phyloP scores from a whole-genome alignment of 2,113 vertebrate genomes.

The Xyliphius kryptos region DNA sequence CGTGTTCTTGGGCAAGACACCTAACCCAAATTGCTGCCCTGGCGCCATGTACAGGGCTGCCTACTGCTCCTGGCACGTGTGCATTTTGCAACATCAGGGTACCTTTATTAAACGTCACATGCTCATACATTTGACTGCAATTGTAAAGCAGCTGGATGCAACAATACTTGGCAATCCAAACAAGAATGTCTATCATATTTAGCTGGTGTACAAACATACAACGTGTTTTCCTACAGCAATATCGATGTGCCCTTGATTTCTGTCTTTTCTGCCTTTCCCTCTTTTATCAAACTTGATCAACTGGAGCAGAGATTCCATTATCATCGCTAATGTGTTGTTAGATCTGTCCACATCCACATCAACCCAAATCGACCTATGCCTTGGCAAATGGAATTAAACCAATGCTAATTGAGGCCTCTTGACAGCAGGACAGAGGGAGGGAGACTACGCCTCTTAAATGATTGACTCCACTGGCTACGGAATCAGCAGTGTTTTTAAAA shows the following conservation, averaged over 20 bases:
- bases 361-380: conserved; percentile 47
- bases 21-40: too few species aligned
- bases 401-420: conserved; percentile 33
- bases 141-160: too few species aligned
- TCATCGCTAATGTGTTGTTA: conserved; percentile 50
- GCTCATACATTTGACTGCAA: too few species aligned
- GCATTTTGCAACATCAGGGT: too few species aligned
- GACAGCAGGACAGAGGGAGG: conserved; percentile 5
- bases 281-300: conserved; percentile 26
- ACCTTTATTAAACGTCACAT: too few species aligned
- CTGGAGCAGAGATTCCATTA: conserved; percentile 45
- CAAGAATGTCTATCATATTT: too few species aligned
- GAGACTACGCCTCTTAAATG: background rate
- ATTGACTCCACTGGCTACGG: background rate
- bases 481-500: conserved; percentile 9
- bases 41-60: too few species aligned
- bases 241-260: conserved; percentile 9
- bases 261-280: conserved; percentile 1
- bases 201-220: background rate
- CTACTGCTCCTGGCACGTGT: too few species aligned
- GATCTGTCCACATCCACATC: conserved; percentile 33
- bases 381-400: conserved; percentile 43
- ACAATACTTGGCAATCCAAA: too few species aligned
- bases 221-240: background rate
- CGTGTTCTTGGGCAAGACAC: too few species aligned